phyloP scores from a whole-genome alignment of 2,888 invertebrate genomes.

The Cremastinae sp. region DNA sequence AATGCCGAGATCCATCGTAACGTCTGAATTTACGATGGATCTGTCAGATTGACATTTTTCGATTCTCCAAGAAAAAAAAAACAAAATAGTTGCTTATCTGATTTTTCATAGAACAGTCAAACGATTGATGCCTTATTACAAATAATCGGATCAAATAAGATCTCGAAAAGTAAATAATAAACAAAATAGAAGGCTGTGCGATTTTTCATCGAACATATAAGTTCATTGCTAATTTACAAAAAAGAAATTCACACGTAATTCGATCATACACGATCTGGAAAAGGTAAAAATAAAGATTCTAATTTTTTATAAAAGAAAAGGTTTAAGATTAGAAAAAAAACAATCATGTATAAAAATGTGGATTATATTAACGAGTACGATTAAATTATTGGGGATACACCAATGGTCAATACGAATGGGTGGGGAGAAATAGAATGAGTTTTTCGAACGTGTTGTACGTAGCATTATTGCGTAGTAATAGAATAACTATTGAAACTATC shows the following conservation, averaged over 20 bases:
- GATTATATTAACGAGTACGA: conserved; percentile 58
- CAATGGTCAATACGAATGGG: conserved; percentile 36
- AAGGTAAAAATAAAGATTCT: too few species aligned
- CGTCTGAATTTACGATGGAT: conserved; percentile 24
- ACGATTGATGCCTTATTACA: too few species aligned
- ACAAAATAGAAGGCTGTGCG: too few species aligned
- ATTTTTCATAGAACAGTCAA: too few species aligned
- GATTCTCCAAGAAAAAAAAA: not conserved
- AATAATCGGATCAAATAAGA: too few species aligned
- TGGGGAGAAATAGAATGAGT: not conserved
- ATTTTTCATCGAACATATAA: too few species aligned
- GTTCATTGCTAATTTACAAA: too few species aligned
- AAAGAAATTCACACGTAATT: not conserved
- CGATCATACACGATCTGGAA: too few species aligned
- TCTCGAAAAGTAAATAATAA: too few species aligned
- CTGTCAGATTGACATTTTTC: conserved; percentile 47
- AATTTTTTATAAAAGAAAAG: conserved; percentile 4
- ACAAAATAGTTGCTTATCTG: too few species aligned
- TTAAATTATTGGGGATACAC: conserved; percentile 52
- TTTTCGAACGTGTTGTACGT: conserved; percentile 37
- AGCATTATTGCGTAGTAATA: conserved; percentile 44
- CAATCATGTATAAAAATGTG: conserved; percentile 48
- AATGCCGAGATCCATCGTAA: conserved; percentile 35
- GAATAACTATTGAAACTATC: conserved; percentile 41
- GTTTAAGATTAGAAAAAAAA: conserved; percentile 1